Base-by-base conservation (phyloP, 2,113 vertebrate genomes). In the Barbus barbus region DNA sequence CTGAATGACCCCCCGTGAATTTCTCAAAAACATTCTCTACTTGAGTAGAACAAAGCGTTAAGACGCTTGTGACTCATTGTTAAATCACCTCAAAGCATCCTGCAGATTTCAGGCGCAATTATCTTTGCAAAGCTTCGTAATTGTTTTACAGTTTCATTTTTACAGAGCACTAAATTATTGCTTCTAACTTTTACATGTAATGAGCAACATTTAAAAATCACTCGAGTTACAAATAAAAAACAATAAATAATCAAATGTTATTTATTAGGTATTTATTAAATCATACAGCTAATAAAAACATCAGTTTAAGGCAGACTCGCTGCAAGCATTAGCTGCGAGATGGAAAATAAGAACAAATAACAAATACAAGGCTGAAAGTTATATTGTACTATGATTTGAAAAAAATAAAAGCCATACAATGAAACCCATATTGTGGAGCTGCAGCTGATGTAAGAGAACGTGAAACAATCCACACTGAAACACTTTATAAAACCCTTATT, bases 251-350 rank as follows among this genome's bases (percentile, higher is more conserved):
- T 56, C 53, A 77, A 69, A 74, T 63, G 65, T 38, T 51, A 83
- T 65, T 88, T 90, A 83, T 82, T 86, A 80, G 87, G 88, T 82
- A 88, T 93, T 94, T 93, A 95, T 92, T 88, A 92, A 93, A 93
- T 89, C 87, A 92, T 91, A 93, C 86, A 88, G 91, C 89, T 90
- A 89, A 91, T 92, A 92, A 90, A 93, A 94, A 94, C 88, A 92
- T 91, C 81, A 48, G 82, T 84, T 90, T 94, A 95, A 94, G 94
- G 93, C 92, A 93, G 89, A 93, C 88, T 84, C 92, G 93, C 92
- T 93, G 92, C 87, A 51, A 90, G 90, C 78, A 12, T 83, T 65
- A 90, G 91, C 92, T 90, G 90, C 89, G 72, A 88, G 82, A 92
- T 91, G 85, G 72, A 91, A 90, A 85, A 1, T 90, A 80, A 85